These are phyloP conservation scores for Pseudonaja textilis DNA, from an alignment of 2,113 vertebrate species.

Conservation along the genomic window DNA sequence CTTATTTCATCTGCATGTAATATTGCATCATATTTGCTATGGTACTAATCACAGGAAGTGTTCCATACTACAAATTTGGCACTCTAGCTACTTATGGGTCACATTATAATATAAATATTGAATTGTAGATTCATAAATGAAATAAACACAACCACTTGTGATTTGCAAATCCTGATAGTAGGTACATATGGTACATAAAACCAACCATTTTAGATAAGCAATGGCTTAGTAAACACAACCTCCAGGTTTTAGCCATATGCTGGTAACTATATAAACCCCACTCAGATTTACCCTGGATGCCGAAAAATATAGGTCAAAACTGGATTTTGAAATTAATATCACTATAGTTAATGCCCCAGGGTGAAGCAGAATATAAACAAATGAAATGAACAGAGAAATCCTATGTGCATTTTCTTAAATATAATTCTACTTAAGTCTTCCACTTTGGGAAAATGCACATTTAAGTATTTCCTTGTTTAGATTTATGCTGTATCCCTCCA, in stretches of 20 bases:
- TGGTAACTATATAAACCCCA: neutral
- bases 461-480: neutral
- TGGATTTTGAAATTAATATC: neutral
- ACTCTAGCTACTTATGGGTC: neutral
- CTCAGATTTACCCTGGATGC: neutral
- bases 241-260: neutral
- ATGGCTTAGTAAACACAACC: neutral
- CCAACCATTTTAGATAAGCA: neutral
- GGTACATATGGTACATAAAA: neutral
- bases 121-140: neutral
- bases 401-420: too few species aligned
- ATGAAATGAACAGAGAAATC: too few species aligned
- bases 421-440: neutral
- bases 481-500: neutral
- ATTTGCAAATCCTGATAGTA: neutral
- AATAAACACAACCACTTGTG: neutral
- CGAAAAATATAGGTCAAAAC: neutral
- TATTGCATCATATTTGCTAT: neutral
- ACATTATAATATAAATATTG: neutral
- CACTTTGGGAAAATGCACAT: neutral
- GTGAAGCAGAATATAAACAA: neutral
- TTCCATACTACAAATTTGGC: neutral
- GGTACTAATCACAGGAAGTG: neutral
- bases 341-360: neutral
- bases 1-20: neutral